Base-by-base conservation (phyloP, 2,888 invertebrate species). In the Leptinotarsa rubiginosa region DNA sequence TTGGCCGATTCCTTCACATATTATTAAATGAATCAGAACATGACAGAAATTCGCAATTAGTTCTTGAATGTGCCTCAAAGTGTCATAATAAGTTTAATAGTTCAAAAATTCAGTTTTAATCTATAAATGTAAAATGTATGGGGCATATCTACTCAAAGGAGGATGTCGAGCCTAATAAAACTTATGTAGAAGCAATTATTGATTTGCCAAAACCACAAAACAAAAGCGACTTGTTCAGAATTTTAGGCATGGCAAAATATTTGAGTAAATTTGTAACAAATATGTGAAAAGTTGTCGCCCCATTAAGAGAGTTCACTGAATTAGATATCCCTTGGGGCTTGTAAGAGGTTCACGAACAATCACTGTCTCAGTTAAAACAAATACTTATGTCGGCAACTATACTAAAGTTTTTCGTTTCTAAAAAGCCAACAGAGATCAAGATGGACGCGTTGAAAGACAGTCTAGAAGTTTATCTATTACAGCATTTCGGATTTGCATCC, bases 401-500 rank as follows among this genome's bases (percentile, higher is more conserved):
- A 7, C 25, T 84, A 52, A 68, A 50, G 52, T 77, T 77, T 73
- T 84, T 82, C 80, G 78, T 84, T 76, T 74, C 75, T 13, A 80
- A 78, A 15, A 74, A 78, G 47, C 75, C 74, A 31, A 78, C 86
- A 41, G 79, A 78, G 47, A 79, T 87, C 68, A 83, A 84, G 72
- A 80, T 83, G 20, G 84, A 85, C 79, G 78, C 82, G 3, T 81
- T 79, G 16, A 80, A 79, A 74, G 66, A 80, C 75, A 82, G 83
- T 7, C 50, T 86, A 52, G 86, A 85, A 13, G 83, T 81, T 47
- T 84, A 81, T 65, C 47, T 87, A 15, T 20, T 87, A 13, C 86
- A 87, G 74, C 74, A 83, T 22, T 79, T 86, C n/a, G 82, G 82
- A n/a, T 86, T 82, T 79, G 84, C 84, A 5, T 86, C 85, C 47